Percentiles rank a stretch among this genome's conserved stretches.
Evolutionary conservation across 1,140 invertebrate species (phyloP).

Genomic region (Magallana ariakensis): DNA sequence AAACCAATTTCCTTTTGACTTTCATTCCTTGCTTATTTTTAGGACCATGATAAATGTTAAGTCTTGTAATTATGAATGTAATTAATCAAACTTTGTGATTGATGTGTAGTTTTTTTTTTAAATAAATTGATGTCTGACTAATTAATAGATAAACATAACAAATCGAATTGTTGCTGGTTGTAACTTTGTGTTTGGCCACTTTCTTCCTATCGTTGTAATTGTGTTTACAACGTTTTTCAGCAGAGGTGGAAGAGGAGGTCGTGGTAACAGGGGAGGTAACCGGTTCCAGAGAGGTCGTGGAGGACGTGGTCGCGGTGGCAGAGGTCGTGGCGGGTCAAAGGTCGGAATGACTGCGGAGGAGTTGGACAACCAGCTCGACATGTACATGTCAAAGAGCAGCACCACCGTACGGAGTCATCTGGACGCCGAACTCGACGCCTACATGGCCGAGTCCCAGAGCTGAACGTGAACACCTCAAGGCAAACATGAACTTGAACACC

Average conservation of each 20-base stretch:
- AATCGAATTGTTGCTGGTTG: no score
- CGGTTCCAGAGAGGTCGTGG: constrained; percentile 55
- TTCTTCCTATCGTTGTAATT: neutral
- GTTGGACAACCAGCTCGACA: constrained; percentile 82
- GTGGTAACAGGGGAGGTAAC: constrained; percentile 55
- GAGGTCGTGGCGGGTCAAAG: constrained; percentile 48
- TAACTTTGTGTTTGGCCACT: no score
- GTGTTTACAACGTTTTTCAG: neutral
- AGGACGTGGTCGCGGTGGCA: constrained; percentile 26
- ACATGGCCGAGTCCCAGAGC: constrained; percentile 62
- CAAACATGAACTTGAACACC: no score
- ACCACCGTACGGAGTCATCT: constrained; percentile 76
- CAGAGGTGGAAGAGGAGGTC: constrained; percentile 46
- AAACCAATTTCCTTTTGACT: no score
- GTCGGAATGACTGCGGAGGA: constrained; percentile 79
- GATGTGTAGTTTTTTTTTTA: no score
- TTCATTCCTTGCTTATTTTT: no score
- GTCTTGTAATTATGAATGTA: no score
- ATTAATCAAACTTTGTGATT: no score
- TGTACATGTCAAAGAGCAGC: constrained; percentile 82
- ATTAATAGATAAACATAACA: no score
- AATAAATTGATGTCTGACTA: no score
- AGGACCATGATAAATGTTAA: no score
- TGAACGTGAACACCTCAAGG: neutral
- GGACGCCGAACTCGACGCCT: constrained; percentile 77